Percentiles rank a stretch among this genome's conserved stretches.
phyloP scores from a whole-genome alignment of 2,888 invertebrate species.

The Agrochola lychnidis region DNA sequence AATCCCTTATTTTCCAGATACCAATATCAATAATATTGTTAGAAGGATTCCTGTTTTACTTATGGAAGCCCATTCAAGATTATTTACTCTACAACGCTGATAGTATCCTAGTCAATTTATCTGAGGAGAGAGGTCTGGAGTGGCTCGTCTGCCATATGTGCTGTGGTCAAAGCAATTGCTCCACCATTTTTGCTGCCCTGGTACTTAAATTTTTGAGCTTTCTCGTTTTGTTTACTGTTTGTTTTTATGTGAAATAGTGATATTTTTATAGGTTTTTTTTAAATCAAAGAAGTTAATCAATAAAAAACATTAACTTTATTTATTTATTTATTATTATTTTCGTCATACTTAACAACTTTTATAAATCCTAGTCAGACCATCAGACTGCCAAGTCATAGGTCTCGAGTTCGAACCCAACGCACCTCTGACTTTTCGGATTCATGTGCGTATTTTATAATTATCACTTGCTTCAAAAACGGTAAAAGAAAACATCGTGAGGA shows the following conservation, averaged over 20 bases:
- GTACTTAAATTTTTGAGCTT: slow-evolving; percentile 74
- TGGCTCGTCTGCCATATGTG: slow-evolving; percentile 79
- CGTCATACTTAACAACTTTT: not conserved
- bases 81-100: slow-evolving; percentile 73
- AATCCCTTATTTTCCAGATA: slow-evolving; percentile 71
- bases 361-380: not conserved
- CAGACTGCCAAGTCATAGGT: too few relatives aligned
- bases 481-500: too few relatives aligned
- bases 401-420: too few relatives aligned
- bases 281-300: slow-evolving; percentile 3
- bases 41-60: slow-evolving; percentile 72
- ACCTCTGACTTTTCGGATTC: too few relatives aligned
- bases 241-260: slow-evolving; percentile 57
- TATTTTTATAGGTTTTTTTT: not conserved
- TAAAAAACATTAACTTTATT: not conserved
- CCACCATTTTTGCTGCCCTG: slow-evolving; percentile 70
- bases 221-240: slow-evolving; percentile 67
- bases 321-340: too few relatives aligned
- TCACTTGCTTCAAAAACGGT: too few relatives aligned
- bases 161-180: slow-evolving; percentile 73
- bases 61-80: slow-evolving; percentile 76
- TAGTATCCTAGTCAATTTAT: slow-evolving; percentile 73
- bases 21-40: slow-evolving; percentile 71
- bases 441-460: too few relatives aligned
- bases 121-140: slow-evolving; percentile 70